Evolutionary conservation across 1,140 invertebrate species (phyloP).

Genomic region (Diprion similis): DNA sequence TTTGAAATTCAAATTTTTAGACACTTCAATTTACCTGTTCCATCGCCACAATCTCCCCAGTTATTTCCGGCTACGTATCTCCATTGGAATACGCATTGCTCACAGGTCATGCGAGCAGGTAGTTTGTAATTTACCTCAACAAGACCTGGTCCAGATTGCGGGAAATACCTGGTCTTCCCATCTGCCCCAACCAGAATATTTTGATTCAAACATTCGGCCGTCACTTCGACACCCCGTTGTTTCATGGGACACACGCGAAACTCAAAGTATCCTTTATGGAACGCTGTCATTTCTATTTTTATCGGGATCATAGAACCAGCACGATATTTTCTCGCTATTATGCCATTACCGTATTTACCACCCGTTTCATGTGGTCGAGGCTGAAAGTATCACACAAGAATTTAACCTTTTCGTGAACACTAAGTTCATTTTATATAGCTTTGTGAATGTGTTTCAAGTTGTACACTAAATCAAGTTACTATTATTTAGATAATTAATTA

Average conservation of each 20-base stretch:
- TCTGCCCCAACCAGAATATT: constrained; percentile 69
- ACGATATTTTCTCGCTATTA: constrained; percentile 80
- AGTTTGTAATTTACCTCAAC: constrained; percentile 78
- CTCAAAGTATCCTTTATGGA: constrained; percentile 86
- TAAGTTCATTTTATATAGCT: too few relatives aligned
- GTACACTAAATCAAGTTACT: too few relatives aligned
- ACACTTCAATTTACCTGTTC: too few relatives aligned
- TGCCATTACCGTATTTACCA: constrained; percentile 80
- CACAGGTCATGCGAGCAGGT: constrained; percentile 73
- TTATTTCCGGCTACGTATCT: constrained; percentile 82
- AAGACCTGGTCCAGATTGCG: constrained; percentile 76
- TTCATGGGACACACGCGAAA: constrained; percentile 82
- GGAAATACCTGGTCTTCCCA: constrained; percentile 70
- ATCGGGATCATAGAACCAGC: constrained; percentile 73
- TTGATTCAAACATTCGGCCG: constrained; percentile 79
- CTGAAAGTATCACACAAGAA: constrained; percentile 43
- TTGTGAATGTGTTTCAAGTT: too few relatives aligned
- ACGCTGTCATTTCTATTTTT: constrained; percentile 79
- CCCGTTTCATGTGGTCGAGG: constrained; percentile 84
- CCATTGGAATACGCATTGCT: constrained; percentile 85
- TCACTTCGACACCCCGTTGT: constrained; percentile 62
- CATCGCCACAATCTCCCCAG: constrained; percentile 78
- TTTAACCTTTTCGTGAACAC: background rate
- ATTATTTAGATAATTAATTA: too few relatives aligned
- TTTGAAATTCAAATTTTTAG: too few relatives aligned